Conservation (phyloP, 1,140 invertebrate species). For the Magallana gigas region DNA sequence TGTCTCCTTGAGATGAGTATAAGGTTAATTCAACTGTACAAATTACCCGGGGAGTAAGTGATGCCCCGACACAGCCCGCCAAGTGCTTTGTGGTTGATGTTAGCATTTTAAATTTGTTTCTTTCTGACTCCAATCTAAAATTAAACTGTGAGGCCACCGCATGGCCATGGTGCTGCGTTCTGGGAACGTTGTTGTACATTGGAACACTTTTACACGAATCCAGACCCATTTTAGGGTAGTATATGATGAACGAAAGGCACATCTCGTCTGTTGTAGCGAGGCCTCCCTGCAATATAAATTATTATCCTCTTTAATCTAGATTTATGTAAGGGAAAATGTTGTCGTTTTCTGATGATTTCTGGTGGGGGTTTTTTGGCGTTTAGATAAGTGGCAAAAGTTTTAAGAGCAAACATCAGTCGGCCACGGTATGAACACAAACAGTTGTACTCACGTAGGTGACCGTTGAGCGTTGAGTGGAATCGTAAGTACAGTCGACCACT, state of each 20-base stretch:
- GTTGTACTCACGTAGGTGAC: conserved; percentile 14
- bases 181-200: not conserved
- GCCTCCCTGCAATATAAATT: conserved; percentile 23
- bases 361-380: not conserved
- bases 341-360: not conserved
- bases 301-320: not conserved
- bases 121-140: not conserved
- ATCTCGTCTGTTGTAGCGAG: conserved; percentile 34
- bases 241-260: conserved; percentile 42
- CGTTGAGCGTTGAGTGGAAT: not conserved
- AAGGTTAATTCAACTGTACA: too few relatives aligned
- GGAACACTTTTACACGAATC: conserved; percentile 5
- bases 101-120: not conserved
- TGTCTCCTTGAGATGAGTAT: too few relatives aligned
- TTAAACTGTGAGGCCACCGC: not conserved
- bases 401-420: not conserved
- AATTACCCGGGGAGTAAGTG: not conserved
- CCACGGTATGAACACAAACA: too few relatives aligned
- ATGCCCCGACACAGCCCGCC: not conserved
- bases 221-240: conserved; percentile 38
- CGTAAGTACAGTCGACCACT: conserved; percentile 28
- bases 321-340: too few relatives aligned
- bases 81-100: not conserved
- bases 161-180: not conserved
- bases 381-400: not conserved